Percentiles rank a stretch among this genome's conserved stretches.
Conservation (phyloP, 2,797 vertebrate species). For the Enteromius argenteus region DNA sequence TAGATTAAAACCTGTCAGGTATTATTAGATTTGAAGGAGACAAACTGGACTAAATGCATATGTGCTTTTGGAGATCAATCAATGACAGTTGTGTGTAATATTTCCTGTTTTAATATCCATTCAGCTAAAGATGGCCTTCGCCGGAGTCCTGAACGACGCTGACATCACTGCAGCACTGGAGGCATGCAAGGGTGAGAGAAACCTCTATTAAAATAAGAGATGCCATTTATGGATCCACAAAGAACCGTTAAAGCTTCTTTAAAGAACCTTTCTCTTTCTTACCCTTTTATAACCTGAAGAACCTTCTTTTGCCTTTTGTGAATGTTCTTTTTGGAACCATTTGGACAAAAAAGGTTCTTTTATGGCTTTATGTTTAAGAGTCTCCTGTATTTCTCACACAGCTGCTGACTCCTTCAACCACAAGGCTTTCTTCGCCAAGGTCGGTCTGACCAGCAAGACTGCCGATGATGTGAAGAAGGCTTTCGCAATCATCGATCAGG, state of each 20-base stretch:
- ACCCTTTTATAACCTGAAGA: too few relatives aligned
- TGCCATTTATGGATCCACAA: too few relatives aligned
- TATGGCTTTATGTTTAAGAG: not conserved
- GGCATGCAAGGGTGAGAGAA: conserved; percentile 81
- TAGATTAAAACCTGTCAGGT: not conserved
- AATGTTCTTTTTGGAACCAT: too few relatives aligned
- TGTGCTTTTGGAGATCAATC: not conserved
- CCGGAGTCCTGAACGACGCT: conserved; percentile 78
- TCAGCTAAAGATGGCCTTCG: conserved; percentile 81
- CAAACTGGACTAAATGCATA: not conserved
- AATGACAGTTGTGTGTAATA: not conserved
- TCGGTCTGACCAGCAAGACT: conserved; percentile 78
- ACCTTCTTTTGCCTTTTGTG: too few relatives aligned
- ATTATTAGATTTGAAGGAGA: not conserved
- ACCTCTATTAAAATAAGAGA: too few relatives aligned
- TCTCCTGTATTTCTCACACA: conserved; percentile 65
- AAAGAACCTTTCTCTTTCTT: too few relatives aligned
- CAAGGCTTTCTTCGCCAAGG: conserved; percentile 78
- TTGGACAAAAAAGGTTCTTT: too few relatives aligned
- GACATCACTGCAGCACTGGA: conserved; percentile 83
- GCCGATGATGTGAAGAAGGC: conserved; percentile 78
- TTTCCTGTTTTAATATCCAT: not conserved
- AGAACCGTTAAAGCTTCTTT: too few relatives aligned
- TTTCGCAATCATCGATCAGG: conserved; percentile 85
- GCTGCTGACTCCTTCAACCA: conserved; percentile 82